Conservation (phyloP, 2,888 invertebrate species). For the Xestia xanthographa region DNA sequence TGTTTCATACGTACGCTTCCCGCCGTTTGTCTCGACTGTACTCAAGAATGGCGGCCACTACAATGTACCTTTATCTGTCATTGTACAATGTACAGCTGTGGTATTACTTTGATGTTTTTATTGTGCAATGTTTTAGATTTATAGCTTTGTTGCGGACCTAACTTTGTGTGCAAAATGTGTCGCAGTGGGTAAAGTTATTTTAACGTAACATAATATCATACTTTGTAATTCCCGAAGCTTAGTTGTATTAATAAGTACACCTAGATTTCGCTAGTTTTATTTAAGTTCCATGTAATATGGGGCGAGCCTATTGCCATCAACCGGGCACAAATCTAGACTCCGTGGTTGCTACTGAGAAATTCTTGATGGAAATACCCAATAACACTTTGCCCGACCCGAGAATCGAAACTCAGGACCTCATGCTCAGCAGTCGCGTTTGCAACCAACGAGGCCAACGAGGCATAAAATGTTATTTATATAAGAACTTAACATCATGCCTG, state of each 20-base stretch:
- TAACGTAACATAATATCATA: background rate
- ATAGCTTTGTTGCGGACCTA: conserved; percentile 14
- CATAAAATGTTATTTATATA: no score
- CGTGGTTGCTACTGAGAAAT: background rate
- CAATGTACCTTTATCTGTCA: conserved; percentile 52
- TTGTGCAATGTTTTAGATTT: conserved; percentile 34
- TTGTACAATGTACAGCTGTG: conserved; percentile 39
- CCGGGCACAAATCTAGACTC: background rate
- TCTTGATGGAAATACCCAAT: background rate
- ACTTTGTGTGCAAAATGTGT: conserved; percentile 10
- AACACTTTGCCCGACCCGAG: background rate
- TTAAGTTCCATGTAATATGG: background rate
- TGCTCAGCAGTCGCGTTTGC: no score
- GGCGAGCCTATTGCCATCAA: no score
- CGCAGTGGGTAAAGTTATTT: background rate
- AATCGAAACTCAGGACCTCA: background rate
- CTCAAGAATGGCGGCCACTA: conserved; percentile 55
- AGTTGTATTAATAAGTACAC: no score
- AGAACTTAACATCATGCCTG: background rate
- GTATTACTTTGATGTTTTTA: conserved; percentile 59
- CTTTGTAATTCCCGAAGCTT: no score
- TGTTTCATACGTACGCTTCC: conserved; percentile 55
- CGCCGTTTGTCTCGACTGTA: conserved; percentile 53
- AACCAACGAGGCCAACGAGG: no score
- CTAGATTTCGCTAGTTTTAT: background rate